Evolutionary conservation across 2,888 invertebrate genomes (phyloP), one percentile per base, ranked within the genome.

Genomic region (Chalcosyrphus nemorum): DNA sequence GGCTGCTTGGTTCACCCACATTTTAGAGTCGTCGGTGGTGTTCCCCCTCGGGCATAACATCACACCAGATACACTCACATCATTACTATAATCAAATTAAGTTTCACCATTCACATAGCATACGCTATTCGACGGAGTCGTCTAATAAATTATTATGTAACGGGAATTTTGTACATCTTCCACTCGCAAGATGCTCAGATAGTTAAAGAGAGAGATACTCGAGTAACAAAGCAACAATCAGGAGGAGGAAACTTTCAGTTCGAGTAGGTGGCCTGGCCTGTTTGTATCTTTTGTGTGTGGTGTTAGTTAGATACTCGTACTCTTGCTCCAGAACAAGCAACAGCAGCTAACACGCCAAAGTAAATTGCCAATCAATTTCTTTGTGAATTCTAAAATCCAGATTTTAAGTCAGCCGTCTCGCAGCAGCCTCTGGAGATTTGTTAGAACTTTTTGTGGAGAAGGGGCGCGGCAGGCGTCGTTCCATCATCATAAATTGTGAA

Each of bases 361-460:
- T 78, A 80, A 78, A 84, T 84, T 74, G 74, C 43, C 78, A 68
- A 84, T 84, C 82, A 84, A 84, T 84, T 74, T n/a, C n/a, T 74
- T n/a, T 15, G 21, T 41, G 27, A 72, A 59, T 52, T 24, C 15
- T 45, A 21, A 45, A 45, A 77, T 77, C 77, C 70, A 66, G 77
- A 77, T 72, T 76, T 29, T 17, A 32, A 75, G 27, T 17, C 35
- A 45, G 5, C 24, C 19, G n/a, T 27, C 41, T 17, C 27, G 50
- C 7, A 15, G 29, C 7, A 15, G 57, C 50, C 27, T 21, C 38
- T 43, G 15, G 17, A n/a, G n/a, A n/a, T n/a, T n/a, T n/a, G n/a
- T n/a, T n/a, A n/a, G n/a, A n/a, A n/a, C n/a, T n/a, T n/a, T n/a
- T n/a, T n/a, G 59, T 11, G 24, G 50, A 43, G 52, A 21, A 50